Evolutionary conservation across 2,797 vertebrate species (phyloP), one percentile per base, ranked within the genome.

Genomic region (Enteromius thamalakanensis): DNA sequence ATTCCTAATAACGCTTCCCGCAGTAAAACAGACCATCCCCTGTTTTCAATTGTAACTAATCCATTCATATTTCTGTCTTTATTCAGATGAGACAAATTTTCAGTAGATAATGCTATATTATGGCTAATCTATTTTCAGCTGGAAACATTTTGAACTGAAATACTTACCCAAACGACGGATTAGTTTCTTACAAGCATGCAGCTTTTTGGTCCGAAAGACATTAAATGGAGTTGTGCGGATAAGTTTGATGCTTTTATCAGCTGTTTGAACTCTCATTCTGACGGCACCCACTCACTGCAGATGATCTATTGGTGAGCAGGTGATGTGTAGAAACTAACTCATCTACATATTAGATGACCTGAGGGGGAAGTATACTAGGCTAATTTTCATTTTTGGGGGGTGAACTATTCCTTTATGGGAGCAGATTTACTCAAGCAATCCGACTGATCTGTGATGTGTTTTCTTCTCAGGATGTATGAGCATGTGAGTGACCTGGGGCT

Each of bases 401-500:
- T 17, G 1, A 7, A 32, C 60, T 64, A 2, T 64, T 64, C 14
- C 6, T 21, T 76, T 60, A 11, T 4, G 34, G 1, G n/a, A 9
- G 26, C 60, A 65, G 21, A 19, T 80, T 81, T 81, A 12, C 21
- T 37, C 26, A 51, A 55, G 19, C 40, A 49, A 49, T 19, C 21
- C 5, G 6, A n/a, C 67, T 47, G 26, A 49, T 26, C 40, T 64
- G 21, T 19, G 10, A 19, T 49, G 7, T 34, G 47, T 72, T 80
- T 21, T 72, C 4, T 12, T 26, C 4, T 23, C 65, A 98, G 96
- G 86, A 84, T 91, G 49, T 95, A 91, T 0, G 91, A 96, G 88
- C 93, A 95, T 1, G 90, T 84, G 55, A 89, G 0, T 0, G 94
- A 97, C 2, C 88, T 96, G 58, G 93, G 93, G 45, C 90, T 96